Base-by-base conservation (phyloP, 2,888 invertebrate genomes). In the Drosophila neonasuta region DNA sequence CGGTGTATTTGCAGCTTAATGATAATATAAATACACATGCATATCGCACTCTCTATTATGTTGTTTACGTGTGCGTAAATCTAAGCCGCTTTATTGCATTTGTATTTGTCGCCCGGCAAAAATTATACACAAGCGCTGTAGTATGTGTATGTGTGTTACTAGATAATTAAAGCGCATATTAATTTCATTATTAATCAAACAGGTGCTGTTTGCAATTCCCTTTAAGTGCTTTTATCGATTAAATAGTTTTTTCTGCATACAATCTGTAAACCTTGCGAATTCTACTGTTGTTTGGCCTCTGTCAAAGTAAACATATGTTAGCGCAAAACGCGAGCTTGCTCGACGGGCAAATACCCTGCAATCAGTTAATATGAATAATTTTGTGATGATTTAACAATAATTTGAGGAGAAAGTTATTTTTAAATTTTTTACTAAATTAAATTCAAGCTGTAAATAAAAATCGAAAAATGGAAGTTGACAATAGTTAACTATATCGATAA, bases 1-100 rank as follows among this genome's bases (percentile, higher is more conserved):
- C 65, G 65, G 73, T 74, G 46, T 57, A 58, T 55, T 57, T 58
- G 20, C 64, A 64, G 75, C 75, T 56, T 82, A 80, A 80, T 85
- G 80, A 81, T 80, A 85, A 84, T 82, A 71, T 51, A 41, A 41
- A 39, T 41, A 32, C 34, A 48, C 46, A 34, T 46, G 29, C 51
- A 52, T 4, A 55, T 42, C 42, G 51, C 13, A 34, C 39, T 39
- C 39, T 34, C 45, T 11, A 9, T 50, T 58, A 39, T 57, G 20
- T 48, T 42, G 50, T 4, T 36, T 49, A 36, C 34, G 39, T 58
- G 56, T 44, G 48, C 48, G 51, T 42, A 49, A 50, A 45, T 52
- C 29, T 39, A 39, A 56, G 56, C 29, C 30, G 41, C 11, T 5
- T 36, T 32, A 24, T 36, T 36, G n/a, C 55, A 55, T 32, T 44